Evolutionary conservation across 23 tunicate genomes (phyloP).

Genomic region (Oikopleura dioica): DNA sequence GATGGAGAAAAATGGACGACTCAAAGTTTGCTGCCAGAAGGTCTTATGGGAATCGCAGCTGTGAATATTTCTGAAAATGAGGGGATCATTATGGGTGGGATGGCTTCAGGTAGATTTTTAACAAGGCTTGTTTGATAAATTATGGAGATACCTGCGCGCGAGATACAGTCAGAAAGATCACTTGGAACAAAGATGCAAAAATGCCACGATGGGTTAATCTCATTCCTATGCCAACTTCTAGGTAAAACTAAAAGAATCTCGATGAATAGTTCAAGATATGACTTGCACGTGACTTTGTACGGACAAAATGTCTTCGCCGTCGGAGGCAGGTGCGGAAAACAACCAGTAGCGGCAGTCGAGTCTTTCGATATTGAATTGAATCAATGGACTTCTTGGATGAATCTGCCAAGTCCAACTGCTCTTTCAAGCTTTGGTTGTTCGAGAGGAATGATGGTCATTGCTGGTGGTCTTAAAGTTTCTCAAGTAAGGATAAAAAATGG

Average conservation of each 20-base stretch:
- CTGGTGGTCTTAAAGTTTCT: neutral
- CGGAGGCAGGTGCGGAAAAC: neutral
- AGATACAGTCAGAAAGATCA: neutral
- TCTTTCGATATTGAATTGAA: neutral
- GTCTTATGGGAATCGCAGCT: neutral
- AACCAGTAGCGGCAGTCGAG: neutral
- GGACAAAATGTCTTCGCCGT: neutral
- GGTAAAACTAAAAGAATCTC: too few species aligned
- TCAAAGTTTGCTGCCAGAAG: neutral
- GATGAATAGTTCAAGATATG: too few species aligned
- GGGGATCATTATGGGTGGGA: neutral
- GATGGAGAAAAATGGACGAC: neutral
- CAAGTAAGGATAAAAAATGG: too few species aligned
- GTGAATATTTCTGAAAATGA: neutral
- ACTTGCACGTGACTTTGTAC: neutral
- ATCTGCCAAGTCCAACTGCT: neutral
- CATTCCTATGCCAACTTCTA: neutral
- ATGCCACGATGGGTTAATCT: neutral
- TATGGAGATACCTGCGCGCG: neutral
- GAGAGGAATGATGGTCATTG: neutral
- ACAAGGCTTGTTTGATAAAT: too few species aligned
- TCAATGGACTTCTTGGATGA: conserved; percentile 8
- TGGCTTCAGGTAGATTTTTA: too few species aligned
- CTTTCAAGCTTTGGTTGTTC: neutral
- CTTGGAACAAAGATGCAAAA: neutral